A percentile compares a stretch with the other conserved stretches of the same genome.
phyloP scores from a whole-genome alignment of 2,113 vertebrate genomes.

The Dryoscopus gambensis region DNA sequence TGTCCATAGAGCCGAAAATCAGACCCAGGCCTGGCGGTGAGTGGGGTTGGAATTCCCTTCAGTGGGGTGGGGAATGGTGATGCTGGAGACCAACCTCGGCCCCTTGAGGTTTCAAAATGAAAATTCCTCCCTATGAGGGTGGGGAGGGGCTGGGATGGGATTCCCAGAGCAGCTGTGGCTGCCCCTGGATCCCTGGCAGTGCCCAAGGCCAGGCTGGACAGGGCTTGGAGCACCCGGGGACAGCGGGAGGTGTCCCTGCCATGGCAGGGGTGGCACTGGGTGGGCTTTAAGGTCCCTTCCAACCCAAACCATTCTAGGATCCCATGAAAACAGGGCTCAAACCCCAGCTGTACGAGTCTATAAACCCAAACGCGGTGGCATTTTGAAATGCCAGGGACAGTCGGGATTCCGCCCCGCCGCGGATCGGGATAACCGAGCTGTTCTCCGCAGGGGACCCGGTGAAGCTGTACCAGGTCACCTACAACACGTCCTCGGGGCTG shows the following conservation, averaged over 20 bases:
- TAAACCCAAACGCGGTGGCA: rapidly evolving
- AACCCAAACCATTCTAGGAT: background rate
- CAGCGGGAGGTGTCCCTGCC: background rate
- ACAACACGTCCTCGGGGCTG: slow-evolving; percentile 73
- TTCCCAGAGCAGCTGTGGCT: background rate
- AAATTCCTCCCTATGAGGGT: background rate
- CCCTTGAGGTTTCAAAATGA: background rate
- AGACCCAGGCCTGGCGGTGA: slow-evolving; percentile 76
- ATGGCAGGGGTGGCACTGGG: background rate
- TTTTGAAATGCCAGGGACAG: background rate
- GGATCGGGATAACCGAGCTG: rapidly evolving
- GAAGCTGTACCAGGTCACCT: slow-evolving; percentile 50
- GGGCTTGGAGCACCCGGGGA: background rate
- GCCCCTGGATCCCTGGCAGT: background rate
- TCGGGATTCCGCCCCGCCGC: rapidly evolving
- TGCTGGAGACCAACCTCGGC: rapidly evolving
- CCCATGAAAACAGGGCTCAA: background rate
- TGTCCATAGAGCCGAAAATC: slow-evolving; percentile 77
- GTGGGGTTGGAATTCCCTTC: background rate
- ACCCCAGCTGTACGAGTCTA: rapidly evolving
- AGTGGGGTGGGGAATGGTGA: background rate
- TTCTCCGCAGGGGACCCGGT: background rate
- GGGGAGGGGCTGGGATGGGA: background rate
- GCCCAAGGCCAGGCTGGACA: rapidly evolving
- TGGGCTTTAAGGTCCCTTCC: background rate